phyloP scores from a whole-genome alignment of 2,113 vertebrate genomes.

The Speoplatyrhinus poulsoni region DNA sequence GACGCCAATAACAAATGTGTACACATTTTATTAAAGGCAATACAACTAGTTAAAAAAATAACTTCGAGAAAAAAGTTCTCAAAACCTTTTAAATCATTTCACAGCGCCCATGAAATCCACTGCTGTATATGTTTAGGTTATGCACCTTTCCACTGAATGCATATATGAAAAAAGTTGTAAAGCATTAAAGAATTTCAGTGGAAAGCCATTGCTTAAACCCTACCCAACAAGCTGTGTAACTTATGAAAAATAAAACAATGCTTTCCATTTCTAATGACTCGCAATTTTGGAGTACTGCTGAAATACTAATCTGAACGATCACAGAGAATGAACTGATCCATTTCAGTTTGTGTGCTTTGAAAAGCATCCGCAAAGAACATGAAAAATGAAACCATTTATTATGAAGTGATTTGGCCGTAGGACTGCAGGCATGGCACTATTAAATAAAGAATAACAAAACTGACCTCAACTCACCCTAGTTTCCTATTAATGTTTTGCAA shows the following conservation, averaged over 20 bases:
- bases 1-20: too few relatives aligned
- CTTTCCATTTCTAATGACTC: too few relatives aligned
- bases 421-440: not conserved
- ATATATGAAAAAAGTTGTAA: slow-evolving; percentile 1
- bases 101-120: not conserved
- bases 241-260: not conserved
- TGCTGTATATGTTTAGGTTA: slow-evolving; percentile 2
- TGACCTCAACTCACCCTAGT: slow-evolving; percentile 12
- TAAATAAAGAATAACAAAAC: not conserved
- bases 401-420: not conserved
- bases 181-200: not conserved
- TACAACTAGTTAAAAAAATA: too few relatives aligned
- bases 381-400: slow-evolving; percentile 1
- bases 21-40: too few relatives aligned
- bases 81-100: too few relatives aligned
- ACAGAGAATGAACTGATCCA: not conserved
- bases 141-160: slow-evolving; percentile 2
- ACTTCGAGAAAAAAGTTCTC: too few relatives aligned
- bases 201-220: slow-evolving; percentile 3
- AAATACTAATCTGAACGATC: not conserved
- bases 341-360: not conserved
- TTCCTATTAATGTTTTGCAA: slow-evolving; percentile 22
- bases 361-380: not conserved
- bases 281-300: not conserved
- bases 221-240: not conserved